Evolutionary conservation across 2,888 invertebrate genomes (phyloP).

Genomic region (Diachrysia chrysitis): DNA sequence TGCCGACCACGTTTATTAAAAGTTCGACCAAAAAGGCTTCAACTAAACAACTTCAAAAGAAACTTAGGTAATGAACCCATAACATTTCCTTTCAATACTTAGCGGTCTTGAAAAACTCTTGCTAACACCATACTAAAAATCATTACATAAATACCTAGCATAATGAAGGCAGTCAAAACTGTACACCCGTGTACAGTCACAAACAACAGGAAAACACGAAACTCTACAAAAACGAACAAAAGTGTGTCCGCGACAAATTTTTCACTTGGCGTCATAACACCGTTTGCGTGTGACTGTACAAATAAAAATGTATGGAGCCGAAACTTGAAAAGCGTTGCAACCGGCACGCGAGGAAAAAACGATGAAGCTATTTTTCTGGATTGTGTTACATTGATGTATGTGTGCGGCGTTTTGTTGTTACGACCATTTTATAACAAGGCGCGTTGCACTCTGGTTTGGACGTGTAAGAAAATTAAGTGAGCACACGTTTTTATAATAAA

Average conservation of each 20-base stretch:
- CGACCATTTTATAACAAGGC: conserved; percentile 28
- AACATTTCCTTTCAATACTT: neutral
- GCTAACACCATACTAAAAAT: conserved; percentile 32
- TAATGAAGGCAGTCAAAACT: conserved; percentile 39
- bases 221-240: conserved; percentile 61
- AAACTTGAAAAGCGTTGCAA: conserved; percentile 63
- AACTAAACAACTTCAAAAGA: neutral
- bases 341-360: conserved; percentile 56
- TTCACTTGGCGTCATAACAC: conserved; percentile 73
- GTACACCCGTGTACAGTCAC: conserved; percentile 35
- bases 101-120: conserved; percentile 17
- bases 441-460: neutral
- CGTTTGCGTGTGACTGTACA: conserved; percentile 67
- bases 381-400: conserved; percentile 51
- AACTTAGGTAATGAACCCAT: neutral
- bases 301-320: conserved; percentile 55
- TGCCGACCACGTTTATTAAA: neutral
- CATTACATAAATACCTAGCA: conserved; percentile 47
- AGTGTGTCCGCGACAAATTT: conserved; percentile 72
- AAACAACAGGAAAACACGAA: conserved; percentile 48
- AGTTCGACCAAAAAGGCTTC: neutral
- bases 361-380: conserved; percentile 53
- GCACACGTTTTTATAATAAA: neutral
- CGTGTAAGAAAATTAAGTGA: neutral
- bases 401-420: conserved; percentile 46